Evolutionary conservation across 2,888 invertebrate species (phyloP), one percentile per base, ranked within the genome.

Genomic region (Trisateles emortualis): DNA sequence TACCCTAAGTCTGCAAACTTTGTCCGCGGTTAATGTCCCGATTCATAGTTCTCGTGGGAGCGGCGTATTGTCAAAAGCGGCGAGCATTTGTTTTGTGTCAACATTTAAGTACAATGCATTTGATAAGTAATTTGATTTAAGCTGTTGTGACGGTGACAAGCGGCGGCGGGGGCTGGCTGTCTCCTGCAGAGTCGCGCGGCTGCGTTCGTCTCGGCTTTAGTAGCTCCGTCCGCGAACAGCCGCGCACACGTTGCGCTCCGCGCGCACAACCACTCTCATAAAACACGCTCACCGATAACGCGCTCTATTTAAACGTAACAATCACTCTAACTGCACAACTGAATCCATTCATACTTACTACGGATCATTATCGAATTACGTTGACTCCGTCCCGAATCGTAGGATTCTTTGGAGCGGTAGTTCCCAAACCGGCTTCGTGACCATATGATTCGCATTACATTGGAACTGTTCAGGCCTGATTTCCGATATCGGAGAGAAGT

Each of bases 41-140:
- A 77, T 78, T 83, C 53, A 69, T 68, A 77, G 79, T n/a, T 78
- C 74, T 84, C 88, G 86, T 88, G 87, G 81, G 87, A 89, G 78
- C 74, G 76, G 60, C 57, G 68, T 62, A 81, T 83, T 83, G 81
- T 81, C 67, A 68, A 55, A 71, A 36, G 61, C 74, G 64, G 70
- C 70, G 70, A 72, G 46, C 74, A 81, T 84, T 85, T 83, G 78
- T 84, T 84, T 80, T 67, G 77, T 84, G 79, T 81, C 79, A 74
- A 54, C 61, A 68, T 77, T 79, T 76, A 79, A 69, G 61, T 72
- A 81, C 79, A 85, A 81, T 84, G 77, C 78, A 76, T 86, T 84
- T 79, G 83, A 86, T 90, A 90, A 86, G 83, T 86, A 83, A 88
- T 87, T 83, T 81, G 87, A 85, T 90, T 87, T 81, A 70, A 71